Base-by-base conservation (phyloP, 2,113 vertebrate genomes). In the Cyanoderma ruficeps region DNA sequence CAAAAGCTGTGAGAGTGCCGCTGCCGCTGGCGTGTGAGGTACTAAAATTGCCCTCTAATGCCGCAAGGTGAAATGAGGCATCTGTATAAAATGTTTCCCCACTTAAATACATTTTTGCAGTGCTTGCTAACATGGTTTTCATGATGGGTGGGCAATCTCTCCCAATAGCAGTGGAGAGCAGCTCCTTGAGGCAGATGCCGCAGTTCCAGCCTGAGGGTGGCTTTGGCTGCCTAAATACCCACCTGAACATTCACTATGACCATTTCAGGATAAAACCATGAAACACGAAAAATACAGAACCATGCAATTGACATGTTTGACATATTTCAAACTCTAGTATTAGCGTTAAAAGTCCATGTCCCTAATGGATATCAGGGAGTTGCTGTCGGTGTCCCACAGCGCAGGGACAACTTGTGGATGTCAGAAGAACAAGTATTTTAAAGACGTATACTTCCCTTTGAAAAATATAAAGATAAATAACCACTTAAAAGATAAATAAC, bases 151-250 rank as follows among this genome's bases (percentile, higher is more conserved):
- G 30, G 46, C 10, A 49, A 9, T 10, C 5, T 9, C 10, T n/a
- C 13, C 4, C 0, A 0, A n/a, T 0, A 33, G 15, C 11, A 7
- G 9, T 0, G 2, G 42, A 42, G 6, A 50, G 14, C 33, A 14
- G 42, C n/a, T 42, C 8, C 5, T 7, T 11, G 25, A 3, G 33
- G 35, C 17, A 39, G 3, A 17, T 44, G 6, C 28, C 49, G 22
- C 18, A 1, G 20, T 7, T 24, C 9, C 13, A 15, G 18, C n/a
- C 53, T 21, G 2, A 19, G 49, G 14, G 46, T 23, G 8, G 57
- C 67, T 65, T 35, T 14, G 20, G 9, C 4, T 28, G 30, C 71
- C 25, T 4, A 15, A 37, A 31, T 28, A 28, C 15, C 9, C 53
- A 1, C 33, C 22, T 2, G 28, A 30, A 33, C 22, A 12, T 41